A percentile compares a stretch with the other conserved stretches of the same genome.
phyloP scores from a whole-genome alignment of 1,140 invertebrate species.

The Drosophila albomicans region DNA sequence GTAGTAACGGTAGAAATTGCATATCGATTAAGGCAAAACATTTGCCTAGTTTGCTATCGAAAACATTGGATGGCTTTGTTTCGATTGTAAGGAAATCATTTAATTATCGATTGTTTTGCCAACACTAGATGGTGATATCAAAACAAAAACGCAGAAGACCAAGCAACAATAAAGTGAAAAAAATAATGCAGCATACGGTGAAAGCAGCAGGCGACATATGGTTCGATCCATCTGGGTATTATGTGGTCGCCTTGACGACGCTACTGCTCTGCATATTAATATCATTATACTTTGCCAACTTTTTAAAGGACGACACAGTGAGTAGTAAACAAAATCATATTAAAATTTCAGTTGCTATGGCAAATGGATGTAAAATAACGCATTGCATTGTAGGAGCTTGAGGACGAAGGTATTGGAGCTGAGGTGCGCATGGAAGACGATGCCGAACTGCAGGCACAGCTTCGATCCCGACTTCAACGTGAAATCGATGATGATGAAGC shows the following conservation, averaged over 20 bases:
- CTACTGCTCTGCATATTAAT: slow-evolving; percentile 70
- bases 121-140: no score
- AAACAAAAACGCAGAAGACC: neutral
- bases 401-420: slow-evolving; percentile 71
- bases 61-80: no score
- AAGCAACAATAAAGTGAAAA: neutral
- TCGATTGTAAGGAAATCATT: no score
- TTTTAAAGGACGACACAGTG: slow-evolving; percentile 72
- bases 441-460: slow-evolving; percentile 28
- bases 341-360: neutral
- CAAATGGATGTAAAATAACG: no score
- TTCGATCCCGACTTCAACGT: slow-evolving; percentile 31
- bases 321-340: slow-evolving; percentile 26
- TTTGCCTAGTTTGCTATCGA: no score
- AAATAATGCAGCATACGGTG: slow-evolving; percentile 38
- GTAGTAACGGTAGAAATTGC: no score
- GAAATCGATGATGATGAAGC: slow-evolving; percentile 58
- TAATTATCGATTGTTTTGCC: no score
- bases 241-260: slow-evolving; percentile 64
- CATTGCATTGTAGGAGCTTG: slow-evolving; percentile 42
- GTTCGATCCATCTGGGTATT: slow-evolving; percentile 64
- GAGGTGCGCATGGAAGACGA: slow-evolving; percentile 54
- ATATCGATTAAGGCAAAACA: no score
- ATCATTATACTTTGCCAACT: slow-evolving; percentile 73
- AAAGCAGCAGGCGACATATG: slow-evolving; percentile 41